Evolutionary conservation across 2,113 vertebrate species (phyloP).

Genomic region (Bettongia penicillata): DNA sequence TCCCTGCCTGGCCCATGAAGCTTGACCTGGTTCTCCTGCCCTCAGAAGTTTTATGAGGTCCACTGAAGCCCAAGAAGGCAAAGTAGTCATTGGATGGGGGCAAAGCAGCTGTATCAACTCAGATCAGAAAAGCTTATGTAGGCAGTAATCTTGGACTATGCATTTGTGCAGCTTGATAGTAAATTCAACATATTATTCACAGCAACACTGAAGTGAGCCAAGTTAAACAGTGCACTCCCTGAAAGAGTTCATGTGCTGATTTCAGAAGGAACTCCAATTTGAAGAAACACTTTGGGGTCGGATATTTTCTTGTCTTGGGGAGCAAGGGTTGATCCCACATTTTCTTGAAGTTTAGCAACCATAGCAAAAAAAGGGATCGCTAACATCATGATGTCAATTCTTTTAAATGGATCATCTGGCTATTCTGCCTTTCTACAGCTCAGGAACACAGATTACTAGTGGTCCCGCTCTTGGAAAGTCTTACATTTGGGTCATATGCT

Average conservation of each 20-base stretch:
- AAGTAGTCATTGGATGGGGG: conserved; percentile 70
- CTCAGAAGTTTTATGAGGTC: conserved; percentile 32
- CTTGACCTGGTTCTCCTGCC: conserved; percentile 45
- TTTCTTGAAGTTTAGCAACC: conserved; percentile 53
- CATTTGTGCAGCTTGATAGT: conserved; percentile 75
- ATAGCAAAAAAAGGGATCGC: conserved; percentile 54
- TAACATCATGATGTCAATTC: conserved; percentile 53
- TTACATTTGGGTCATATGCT: conserved; percentile 9
- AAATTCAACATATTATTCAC: conserved; percentile 77
- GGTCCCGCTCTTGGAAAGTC: conserved; percentile 16
- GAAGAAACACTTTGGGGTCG: conserved; percentile 62
- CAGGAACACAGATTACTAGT: conserved; percentile 8
- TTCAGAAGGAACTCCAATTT: conserved; percentile 71
- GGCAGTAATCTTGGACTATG: conserved; percentile 72
- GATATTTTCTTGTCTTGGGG: not conserved
- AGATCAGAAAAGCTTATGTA: conserved; percentile 78
- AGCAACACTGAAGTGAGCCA: conserved; percentile 75
- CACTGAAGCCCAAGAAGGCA: conserved; percentile 61
- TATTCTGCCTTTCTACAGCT: conserved; percentile 41
- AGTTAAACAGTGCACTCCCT: conserved; percentile 78
- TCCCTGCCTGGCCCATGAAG: conserved; percentile 13
- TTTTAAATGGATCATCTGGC: conserved; percentile 50
- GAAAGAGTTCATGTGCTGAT: conserved; percentile 68
- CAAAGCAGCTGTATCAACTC: conserved; percentile 81
- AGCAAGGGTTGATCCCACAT: conserved; percentile 50